These are phyloP conservation scores for Hyperoplus lanceolatus DNA, from an alignment of 2,797 vertebrate species.

Conservation along the genomic window DNA sequence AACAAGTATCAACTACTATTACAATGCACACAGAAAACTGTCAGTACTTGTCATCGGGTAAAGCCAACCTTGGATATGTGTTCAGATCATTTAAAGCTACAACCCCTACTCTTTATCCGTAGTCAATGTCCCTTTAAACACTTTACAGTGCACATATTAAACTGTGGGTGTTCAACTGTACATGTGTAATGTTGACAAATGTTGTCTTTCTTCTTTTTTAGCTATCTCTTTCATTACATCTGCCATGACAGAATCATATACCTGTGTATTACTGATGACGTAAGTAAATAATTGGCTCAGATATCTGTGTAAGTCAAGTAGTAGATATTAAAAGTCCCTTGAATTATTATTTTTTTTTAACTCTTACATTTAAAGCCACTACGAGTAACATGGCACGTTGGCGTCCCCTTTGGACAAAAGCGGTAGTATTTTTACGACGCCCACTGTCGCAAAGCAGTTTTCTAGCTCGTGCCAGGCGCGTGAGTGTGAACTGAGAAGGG, in stretches of 20 bases:
- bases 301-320: background rate
- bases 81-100: background rate
- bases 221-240: constrained; percentile 99
- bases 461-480: too few relatives aligned
- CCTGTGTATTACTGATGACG: constrained; percentile 98
- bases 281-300: constrained; percentile 84
- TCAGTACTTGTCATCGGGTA: background rate
- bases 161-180: background rate
- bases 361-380: background rate
- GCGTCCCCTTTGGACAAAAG: too few relatives aligned
- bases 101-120: background rate
- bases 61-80: too few relatives aligned
- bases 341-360: background rate
- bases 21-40: background rate
- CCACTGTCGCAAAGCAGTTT: too few relatives aligned
- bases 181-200: background rate
- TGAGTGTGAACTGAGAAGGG: too few relatives aligned
- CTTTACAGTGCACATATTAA: background rate
- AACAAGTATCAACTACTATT: background rate
- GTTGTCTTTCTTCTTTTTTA: constrained; percentile 66
- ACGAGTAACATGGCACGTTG: too few relatives aligned
- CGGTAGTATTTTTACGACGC: too few relatives aligned
- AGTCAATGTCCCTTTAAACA: background rate
- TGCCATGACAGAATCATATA: constrained; percentile 99
- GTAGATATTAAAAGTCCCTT: background rate